phyloP scores from a whole-genome alignment of 2,797 vertebrate genomes.

The Chelidonichthys spinosus region DNA sequence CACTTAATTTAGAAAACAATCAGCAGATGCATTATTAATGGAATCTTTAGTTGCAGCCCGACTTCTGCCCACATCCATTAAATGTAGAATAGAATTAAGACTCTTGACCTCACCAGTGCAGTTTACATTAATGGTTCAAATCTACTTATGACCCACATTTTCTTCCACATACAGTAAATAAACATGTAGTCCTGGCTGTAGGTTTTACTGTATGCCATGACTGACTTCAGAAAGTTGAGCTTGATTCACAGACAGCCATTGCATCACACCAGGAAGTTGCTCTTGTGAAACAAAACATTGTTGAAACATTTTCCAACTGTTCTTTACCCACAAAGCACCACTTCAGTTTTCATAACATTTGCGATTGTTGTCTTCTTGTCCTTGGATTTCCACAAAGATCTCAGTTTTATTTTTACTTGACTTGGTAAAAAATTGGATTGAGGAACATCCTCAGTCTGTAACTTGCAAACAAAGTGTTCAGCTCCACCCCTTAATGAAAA shows the following conservation, averaged over 20 bases:
- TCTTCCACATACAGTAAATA: neutral
- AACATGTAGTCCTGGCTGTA: neutral
- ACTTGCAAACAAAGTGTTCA: neutral
- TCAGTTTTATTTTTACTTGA: neutral
- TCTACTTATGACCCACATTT: neutral
- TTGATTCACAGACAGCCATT: neutral
- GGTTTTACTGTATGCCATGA: neutral
- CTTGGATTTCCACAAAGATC: neutral
- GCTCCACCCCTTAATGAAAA: conserved; percentile 54
- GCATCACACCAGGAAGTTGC: neutral
- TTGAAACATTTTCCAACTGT: neutral
- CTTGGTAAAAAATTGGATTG: neutral
- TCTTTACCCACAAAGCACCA: neutral
- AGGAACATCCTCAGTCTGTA: neutral
- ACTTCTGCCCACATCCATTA: neutral
- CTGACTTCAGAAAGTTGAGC: neutral
- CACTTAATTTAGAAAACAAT: neutral
- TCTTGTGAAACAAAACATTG: neutral
- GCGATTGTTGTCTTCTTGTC: neutral
- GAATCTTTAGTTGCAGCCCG: neutral
- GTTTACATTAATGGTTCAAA: neutral
- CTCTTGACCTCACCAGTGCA: neutral
- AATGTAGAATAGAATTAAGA: neutral
- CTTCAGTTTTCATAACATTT: neutral
- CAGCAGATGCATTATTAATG: neutral